phyloP scores from a whole-genome alignment of 2,797 vertebrate species.

The Vespertilio murinus region DNA sequence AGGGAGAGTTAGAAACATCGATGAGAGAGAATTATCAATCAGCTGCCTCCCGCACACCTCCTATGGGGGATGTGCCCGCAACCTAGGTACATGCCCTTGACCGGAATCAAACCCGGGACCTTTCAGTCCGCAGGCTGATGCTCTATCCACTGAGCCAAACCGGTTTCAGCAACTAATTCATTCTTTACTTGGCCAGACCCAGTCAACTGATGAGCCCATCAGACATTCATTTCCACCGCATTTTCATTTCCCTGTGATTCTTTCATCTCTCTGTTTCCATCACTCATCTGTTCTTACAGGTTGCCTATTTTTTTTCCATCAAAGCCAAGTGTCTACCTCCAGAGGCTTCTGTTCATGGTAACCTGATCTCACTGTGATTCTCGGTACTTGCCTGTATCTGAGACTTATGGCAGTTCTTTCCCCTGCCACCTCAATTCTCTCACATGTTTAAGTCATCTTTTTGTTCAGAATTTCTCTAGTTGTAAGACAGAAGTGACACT shows the following conservation, averaged over 20 bases:
- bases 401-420: not conserved
- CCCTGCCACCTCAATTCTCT: not conserved
- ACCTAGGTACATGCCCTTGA: too few relatives aligned
- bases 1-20: too few relatives aligned
- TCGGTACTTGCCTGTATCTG: not conserved
- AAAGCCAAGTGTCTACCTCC: not conserved
- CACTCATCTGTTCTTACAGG: not conserved
- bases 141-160: too few relatives aligned
- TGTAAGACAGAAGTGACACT: not conserved
- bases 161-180: too few relatives aligned
- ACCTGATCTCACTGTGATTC: not conserved
- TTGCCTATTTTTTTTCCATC: not conserved
- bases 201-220: not conserved
- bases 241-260: not conserved
- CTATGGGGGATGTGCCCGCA: too few relatives aligned
- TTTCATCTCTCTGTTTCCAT: not conserved
- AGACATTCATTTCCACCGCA: not conserved
- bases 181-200: not conserved
- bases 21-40: too few relatives aligned
- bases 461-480: not conserved
- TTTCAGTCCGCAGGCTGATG: too few relatives aligned
- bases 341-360: not conserved
- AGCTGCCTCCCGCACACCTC: too few relatives aligned
- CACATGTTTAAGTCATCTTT: not conserved
- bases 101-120: too few relatives aligned